phyloP scores from a whole-genome alignment of 2,888 invertebrate species.

The Agrochola circellaris region DNA sequence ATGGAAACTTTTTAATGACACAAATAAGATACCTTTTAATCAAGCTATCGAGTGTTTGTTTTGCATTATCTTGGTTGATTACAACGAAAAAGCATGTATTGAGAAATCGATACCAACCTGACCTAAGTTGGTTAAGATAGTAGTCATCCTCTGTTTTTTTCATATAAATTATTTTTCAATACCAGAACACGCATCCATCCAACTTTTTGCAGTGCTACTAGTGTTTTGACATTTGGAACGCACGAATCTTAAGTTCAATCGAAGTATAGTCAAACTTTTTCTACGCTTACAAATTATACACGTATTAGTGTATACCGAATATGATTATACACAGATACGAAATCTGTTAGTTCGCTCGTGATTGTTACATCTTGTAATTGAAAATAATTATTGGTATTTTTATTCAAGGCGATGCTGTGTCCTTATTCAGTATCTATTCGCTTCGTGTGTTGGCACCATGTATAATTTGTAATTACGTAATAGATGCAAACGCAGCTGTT shows the following conservation, averaged over 20 bases:
- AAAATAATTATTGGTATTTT: conserved; percentile 74
- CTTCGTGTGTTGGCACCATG: conserved; percentile 68
- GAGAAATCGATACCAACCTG: not conserved
- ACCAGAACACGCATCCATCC: not conserved
- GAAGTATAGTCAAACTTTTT: conserved; percentile 43
- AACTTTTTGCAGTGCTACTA: conserved; percentile 22
- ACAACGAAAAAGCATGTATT: not conserved
- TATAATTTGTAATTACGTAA: conserved; percentile 72
- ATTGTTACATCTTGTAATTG: conserved; percentile 72
- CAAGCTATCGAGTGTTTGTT: not conserved
- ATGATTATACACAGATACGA: conserved; percentile 53
- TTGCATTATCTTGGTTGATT: not conserved
- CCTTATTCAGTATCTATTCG: conserved; percentile 71
- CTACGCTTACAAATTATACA: conserved; percentile 34
- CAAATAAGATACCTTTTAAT: not conserved
- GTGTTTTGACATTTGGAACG: conserved; percentile 50
- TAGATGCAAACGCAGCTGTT: conserved; percentile 49
- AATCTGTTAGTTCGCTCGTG: conserved; percentile 65
- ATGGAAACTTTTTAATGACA: not conserved
- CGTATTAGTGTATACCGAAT: conserved; percentile 38
- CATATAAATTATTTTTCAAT: not conserved
- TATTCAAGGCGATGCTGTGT: conserved; percentile 76
- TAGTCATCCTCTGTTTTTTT: not conserved
- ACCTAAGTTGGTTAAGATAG: not conserved
- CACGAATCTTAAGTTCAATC: conserved; percentile 39